These are phyloP conservation scores for Lophius americanus DNA, from an alignment of 2,797 vertebrate species.

Conservation along the genomic window DNA sequence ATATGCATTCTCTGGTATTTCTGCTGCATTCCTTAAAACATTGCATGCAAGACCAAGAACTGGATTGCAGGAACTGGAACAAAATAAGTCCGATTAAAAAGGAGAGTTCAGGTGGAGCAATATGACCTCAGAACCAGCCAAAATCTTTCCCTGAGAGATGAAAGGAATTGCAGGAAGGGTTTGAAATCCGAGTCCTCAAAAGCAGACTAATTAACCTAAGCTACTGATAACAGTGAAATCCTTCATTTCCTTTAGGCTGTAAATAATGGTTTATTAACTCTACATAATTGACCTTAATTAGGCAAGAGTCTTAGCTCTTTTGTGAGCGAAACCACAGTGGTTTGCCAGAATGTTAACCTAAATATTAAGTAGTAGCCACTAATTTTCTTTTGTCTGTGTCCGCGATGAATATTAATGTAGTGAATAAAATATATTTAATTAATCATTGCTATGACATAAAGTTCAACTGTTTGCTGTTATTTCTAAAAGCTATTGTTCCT, in stretches of 20 bases:
- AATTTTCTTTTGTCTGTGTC: conserved; percentile 20
- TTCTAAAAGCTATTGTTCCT: not conserved
- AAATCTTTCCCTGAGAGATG: conserved; percentile 18
- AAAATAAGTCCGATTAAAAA: conserved; percentile 14
- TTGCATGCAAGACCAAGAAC: conserved; percentile 32
- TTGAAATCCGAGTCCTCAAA: conserved; percentile 57
- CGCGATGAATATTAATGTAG: conserved; percentile 2
- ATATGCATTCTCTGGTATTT: conserved; percentile 38
- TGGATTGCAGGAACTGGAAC: conserved; percentile 4
- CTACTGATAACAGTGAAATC: conserved; percentile 66
- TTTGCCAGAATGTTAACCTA: conserved; percentile 45
- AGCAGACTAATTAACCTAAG: conserved; percentile 70
- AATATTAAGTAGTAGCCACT: conserved; percentile 31
- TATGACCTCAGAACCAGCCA: conserved; percentile 36
- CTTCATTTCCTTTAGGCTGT: conserved; percentile 56
- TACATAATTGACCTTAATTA: conserved; percentile 70
- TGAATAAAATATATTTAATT: not conserved
- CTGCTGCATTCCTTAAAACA: conserved; percentile 49
- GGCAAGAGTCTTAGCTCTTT: conserved; percentile 55
- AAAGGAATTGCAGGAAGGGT: conserved; percentile 28
- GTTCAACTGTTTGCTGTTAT: not conserved
- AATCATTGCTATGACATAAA: conserved; percentile 8
- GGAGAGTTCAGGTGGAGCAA: conserved; percentile 34
- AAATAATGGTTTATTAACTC: conserved; percentile 70
- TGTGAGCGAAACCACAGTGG: conserved; percentile 37